These are phyloP conservation scores for Drosophila seclusa DNA, from an alignment of 2,888 invertebrate species.

Conservation along the genomic window DNA sequence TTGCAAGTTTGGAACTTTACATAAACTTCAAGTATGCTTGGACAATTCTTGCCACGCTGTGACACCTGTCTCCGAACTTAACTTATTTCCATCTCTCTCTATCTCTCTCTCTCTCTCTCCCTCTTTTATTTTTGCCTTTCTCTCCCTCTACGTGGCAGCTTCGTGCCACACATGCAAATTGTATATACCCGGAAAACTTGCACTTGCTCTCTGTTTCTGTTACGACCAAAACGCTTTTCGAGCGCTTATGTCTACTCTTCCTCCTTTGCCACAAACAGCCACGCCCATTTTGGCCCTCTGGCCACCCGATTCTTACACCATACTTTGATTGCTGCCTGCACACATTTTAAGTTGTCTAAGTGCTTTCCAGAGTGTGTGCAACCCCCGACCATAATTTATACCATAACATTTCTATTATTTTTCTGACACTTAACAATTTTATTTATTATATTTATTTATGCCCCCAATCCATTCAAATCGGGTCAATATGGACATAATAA, in stretches of 20 bases:
- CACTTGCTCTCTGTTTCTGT: conserved; percentile 18
- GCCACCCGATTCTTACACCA: not conserved
- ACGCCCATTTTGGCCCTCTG: not conserved
- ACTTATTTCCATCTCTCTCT: conserved; percentile 7
- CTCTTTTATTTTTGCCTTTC: not conserved
- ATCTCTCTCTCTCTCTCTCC: not conserved
- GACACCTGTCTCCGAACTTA: conserved; percentile 35
- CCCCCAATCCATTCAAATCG: not conserved
- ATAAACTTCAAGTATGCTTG: conserved; percentile 6
- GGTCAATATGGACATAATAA: not conserved
- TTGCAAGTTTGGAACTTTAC: conserved; percentile 1
- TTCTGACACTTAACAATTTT: not conserved
- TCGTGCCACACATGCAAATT: conserved; percentile 22
- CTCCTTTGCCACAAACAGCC: conserved; percentile 6
- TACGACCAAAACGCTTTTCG: conserved; percentile 17
- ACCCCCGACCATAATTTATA: not conserved
- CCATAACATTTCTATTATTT: not conserved
- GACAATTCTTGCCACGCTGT: conserved; percentile 11
- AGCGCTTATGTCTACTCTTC: not conserved
- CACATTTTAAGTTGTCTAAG: conserved; percentile 19
- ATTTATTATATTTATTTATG: not conserved
- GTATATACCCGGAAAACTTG: conserved; percentile 12
- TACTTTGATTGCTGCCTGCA: conserved; percentile 5
- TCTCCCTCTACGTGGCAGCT: not conserved
- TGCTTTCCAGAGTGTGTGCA: not conserved